Conservation (phyloP, 2,113 vertebrate species). For the Psophia crepitans region DNA sequence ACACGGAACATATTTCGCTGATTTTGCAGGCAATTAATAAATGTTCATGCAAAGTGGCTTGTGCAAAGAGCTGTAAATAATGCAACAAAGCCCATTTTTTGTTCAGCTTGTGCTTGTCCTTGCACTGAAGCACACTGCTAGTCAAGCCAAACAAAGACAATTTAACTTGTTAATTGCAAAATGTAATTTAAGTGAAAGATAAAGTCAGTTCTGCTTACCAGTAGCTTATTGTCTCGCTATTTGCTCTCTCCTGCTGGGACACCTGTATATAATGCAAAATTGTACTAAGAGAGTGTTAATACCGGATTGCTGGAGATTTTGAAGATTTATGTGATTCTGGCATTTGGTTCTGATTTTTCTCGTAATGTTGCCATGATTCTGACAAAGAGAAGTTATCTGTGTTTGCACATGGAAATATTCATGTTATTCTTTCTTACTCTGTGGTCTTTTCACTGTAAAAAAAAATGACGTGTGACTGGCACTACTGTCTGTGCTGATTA, state of each 20-base stretch:
- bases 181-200: not conserved
- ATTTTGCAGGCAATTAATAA: slow-evolving; percentile 69
- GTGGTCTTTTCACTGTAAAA: not conserved
- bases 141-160: not conserved
- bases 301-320: not conserved
- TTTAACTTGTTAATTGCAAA: not conserved
- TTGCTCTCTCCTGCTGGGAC: not conserved
- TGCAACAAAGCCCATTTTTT: not conserved
- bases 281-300: not conserved
- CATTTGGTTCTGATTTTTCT: not conserved
- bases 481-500: not conserved
- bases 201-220: not conserved
- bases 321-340: not conserved
- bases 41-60: slow-evolving; percentile 4
- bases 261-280: not conserved
- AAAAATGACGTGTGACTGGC: not conserved
- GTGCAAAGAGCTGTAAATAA: slow-evolving; percentile 27
- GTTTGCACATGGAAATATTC: not conserved
- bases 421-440: not conserved
- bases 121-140: not conserved
- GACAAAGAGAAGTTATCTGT: not conserved
- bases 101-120: not conserved
- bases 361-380: not conserved
- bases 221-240: not conserved
- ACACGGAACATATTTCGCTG: slow-evolving; percentile 47